phyloP scores from a whole-genome alignment of 2,797 vertebrate genomes.

The Eulemur mongoz region DNA sequence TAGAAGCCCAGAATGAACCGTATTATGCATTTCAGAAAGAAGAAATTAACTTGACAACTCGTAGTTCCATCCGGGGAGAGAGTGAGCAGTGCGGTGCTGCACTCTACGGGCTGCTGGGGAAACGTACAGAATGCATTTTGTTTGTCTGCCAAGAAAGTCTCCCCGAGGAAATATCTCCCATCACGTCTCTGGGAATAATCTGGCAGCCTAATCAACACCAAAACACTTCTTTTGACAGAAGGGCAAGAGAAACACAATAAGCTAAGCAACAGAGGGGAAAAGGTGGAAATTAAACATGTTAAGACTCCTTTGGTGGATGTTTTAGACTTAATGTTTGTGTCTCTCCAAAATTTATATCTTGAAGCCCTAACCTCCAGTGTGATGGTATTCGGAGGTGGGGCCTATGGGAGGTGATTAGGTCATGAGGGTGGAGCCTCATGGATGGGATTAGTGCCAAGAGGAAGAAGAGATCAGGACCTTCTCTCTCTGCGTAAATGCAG shows the following conservation, averaged over 20 bases:
- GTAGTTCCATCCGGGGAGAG: rapidly evolving
- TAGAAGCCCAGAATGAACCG: slow-evolving; percentile 2
- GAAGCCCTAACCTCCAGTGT: background rate
- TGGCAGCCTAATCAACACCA: background rate
- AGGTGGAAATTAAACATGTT: background rate
- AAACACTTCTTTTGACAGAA: background rate
- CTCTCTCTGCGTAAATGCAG: background rate
- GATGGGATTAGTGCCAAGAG: background rate
- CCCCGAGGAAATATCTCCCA: background rate
- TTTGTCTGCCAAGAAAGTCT: background rate
- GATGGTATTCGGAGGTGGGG: background rate
- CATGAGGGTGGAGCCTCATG: background rate
- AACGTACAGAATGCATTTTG: background rate
- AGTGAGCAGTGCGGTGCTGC: slow-evolving; percentile 77
- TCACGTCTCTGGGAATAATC: background rate
- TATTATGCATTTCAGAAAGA: slow-evolving; percentile 49
- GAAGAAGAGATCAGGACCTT: background rate
- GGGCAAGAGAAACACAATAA: background rate
- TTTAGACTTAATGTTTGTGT: background rate
- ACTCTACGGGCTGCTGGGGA: slow-evolving; percentile 73
- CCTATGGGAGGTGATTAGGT: background rate
- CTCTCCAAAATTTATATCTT: background rate
- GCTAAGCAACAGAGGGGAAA: background rate
- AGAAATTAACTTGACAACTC: slow-evolving; percentile 43
- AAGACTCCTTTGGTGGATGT: background rate